Base-by-base conservation (phyloP, 37 sponge, comb jelly and placozoan genomes). In the Chondrosia reniformis region DNA sequence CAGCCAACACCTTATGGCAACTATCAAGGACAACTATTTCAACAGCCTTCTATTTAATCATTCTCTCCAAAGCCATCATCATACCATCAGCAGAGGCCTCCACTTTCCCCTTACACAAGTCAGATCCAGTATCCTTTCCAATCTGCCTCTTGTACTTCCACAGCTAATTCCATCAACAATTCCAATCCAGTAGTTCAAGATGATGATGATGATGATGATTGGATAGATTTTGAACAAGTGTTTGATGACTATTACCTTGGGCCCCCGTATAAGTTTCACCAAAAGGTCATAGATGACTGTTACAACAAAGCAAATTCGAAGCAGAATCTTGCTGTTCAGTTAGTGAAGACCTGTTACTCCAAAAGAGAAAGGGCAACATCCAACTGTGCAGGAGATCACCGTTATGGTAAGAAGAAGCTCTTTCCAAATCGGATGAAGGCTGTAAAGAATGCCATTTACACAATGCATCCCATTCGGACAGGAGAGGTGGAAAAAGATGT, bases 321-420 rank as follows among this genome's bases (percentile, higher is more conserved):
- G 43, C 4, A 12, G 8, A 69, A 69, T 25, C 42, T 69, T 1
- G 43, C 72, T 34, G 72, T 69, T 4, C 72, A 69, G 72, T 44
- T 69, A 9, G 42, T 69, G 1, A 8, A 24, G 22, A 5, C 38
- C n/a, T 13, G 44, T 25, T 69, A 69, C 22, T 69, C 72, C 6
- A 34, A 39, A 24, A 34, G 4, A 6, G 72, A 69, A 6, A 21
- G 72, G 43, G 72, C 72, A 24, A 69, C 43, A 39, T 69, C 72
- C 15, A 69, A 69, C 22, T 69, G 72, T 69, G 43, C 72, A 13
- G 72, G 72, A 40, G 72, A 69, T 6, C 44, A 69, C 43, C 24
- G 72, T 1, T 69, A 69, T 69, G 41, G 41, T 41, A 69, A 69
- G 22, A 69, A 69, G 36, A 69, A 34, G 21, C 36, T 69, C 44